A percentile compares a stretch with the other conserved stretches of the same genome.
phyloP scores from a whole-genome alignment of 2,113 vertebrate species.

The Syngnathus scovelli region DNA sequence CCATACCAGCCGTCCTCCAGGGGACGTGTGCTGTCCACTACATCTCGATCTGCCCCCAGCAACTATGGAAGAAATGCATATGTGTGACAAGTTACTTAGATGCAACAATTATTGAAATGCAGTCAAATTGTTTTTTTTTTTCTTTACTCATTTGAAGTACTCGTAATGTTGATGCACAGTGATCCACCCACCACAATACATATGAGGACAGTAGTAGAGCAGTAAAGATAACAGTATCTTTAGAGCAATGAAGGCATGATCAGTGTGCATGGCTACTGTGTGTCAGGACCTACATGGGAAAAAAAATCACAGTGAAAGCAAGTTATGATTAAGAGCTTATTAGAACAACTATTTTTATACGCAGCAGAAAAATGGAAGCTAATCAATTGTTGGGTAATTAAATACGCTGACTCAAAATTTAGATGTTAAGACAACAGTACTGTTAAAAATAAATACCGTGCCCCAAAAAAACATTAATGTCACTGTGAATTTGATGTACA shows the following conservation, averaged over 20 bases:
- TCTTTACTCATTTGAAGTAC: background rate
- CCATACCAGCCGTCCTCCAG: constrained; percentile 45
- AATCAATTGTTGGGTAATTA: background rate
- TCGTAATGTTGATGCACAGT: background rate
- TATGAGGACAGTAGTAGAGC: background rate
- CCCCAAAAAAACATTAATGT: background rate
- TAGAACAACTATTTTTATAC: background rate
- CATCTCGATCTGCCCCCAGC: constrained; percentile 38
- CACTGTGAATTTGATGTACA: background rate
- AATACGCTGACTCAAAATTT: background rate
- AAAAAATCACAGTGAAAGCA: background rate
- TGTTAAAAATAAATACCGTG: background rate
- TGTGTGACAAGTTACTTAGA: constrained; percentile 45
- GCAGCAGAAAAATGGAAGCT: background rate
- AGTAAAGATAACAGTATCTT: constrained; percentile 5
- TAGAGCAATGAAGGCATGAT: background rate
- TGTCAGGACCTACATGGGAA: background rate
- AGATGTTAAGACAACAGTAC: background rate
- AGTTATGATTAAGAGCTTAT: background rate
- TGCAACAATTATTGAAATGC: background rate
- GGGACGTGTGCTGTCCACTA: constrained; percentile 30
- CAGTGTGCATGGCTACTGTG: background rate
- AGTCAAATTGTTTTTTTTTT: background rate
- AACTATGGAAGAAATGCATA: constrained; percentile 67
- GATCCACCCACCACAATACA: background rate